Base-by-base conservation (phyloP, 2,797 vertebrate genomes). In the Gymnothorax javanicus region DNA sequence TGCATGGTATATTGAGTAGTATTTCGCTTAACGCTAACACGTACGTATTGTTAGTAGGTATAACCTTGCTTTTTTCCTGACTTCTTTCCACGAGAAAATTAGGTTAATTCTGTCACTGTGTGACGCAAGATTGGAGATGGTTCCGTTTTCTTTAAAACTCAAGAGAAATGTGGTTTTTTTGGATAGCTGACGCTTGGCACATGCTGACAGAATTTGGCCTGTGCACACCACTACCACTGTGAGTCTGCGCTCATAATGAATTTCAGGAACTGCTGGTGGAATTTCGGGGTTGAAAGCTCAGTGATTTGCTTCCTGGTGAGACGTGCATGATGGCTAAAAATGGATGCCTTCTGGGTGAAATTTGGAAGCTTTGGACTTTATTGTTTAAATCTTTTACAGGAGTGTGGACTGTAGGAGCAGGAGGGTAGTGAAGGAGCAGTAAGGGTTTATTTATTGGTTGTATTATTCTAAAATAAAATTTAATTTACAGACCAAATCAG, bases 1-100 rank as follows among this genome's bases (percentile, higher is more conserved):
- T 91, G 92, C 91, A 94, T 87, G 92, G 91, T 12, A 50, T 15
- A 12, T 27, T 20, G 27, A 27, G 27, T 43, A 7, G 73, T 50
- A 15, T 75, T 73, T 43, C 73, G 62, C 54, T 69, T 54, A 27
- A 25, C 23, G 56, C 52, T 84, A 25, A 56, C 25, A 20, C 84
- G 15, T 12, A 59, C 3, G 71, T 25, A 75, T 7, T 33, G 54
- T 57, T 7, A 33, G 7, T 25, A 3, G 67, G 33, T 57, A 3
- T 25, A 58, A 20, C 8, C 84, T 57, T 73, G 7, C 56, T 4
- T 43, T 64, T n/a, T 3, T 67, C 59, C 33, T 25, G 27, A 25
- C 27, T 50, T 81, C 23, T 59, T 54, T 64, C 75, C 73, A 75
- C 73, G 50, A 33, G 13, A 33, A 75, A 50, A 50, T 50, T 75